Conservation (phyloP, 2,888 invertebrate species). For the Calliopum simillimum region DNA sequence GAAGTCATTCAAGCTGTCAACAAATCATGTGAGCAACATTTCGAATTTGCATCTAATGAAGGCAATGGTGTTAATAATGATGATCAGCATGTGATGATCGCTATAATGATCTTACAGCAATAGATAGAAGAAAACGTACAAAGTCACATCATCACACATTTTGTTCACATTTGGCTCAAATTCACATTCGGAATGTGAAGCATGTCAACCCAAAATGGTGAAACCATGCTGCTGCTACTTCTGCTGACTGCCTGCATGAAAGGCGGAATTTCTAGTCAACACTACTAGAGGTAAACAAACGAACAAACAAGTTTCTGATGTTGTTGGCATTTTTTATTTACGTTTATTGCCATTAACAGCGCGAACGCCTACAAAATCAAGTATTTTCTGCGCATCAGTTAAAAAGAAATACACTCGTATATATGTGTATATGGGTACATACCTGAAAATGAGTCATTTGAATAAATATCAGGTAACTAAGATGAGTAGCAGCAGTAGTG, state of each 20-base stretch:
- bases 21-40: conserved; percentile 5
- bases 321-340: conserved; percentile 22
- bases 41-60: conserved; percentile 25
- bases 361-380: conserved; percentile 20
- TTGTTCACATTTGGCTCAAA: conserved; percentile 22
- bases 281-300: neutral
- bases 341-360: conserved; percentile 6
- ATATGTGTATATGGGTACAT: neutral
- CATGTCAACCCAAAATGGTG: conserved; percentile 51
- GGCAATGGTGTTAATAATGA: neutral
- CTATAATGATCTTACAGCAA: too few relatives aligned
- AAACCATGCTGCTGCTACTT: conserved; percentile 9
- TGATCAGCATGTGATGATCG: too few relatives aligned
- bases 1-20: conserved; percentile 4
- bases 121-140: too few relatives aligned
- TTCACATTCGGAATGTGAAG: conserved; percentile 51
- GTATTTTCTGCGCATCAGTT: conserved; percentile 25
- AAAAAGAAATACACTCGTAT: neutral
- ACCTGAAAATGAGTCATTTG: conserved; percentile 10
- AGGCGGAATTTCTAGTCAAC: conserved; percentile 4
- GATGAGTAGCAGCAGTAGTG: too few relatives aligned
- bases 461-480: neutral
- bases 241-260: neutral
- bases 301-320: neutral
- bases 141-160: neutral